These are phyloP conservation scores for Bradypus variegatus DNA, from an alignment of 2,797 vertebrate species.

Conservation along the genomic window DNA sequence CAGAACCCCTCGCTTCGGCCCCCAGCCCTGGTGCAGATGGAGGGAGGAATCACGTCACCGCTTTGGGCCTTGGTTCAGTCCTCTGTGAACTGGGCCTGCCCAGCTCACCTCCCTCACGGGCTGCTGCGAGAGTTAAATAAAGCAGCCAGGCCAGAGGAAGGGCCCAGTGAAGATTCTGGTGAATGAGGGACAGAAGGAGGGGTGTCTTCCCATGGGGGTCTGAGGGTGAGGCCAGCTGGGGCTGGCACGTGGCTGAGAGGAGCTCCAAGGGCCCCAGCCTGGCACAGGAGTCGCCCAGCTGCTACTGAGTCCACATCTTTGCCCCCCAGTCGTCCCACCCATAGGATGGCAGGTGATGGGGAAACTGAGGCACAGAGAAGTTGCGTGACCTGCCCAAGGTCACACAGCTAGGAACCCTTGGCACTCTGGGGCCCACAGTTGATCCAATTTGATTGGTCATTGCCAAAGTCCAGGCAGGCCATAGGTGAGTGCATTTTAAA, in stretches of 20 bases:
- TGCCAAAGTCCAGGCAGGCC: not conserved
- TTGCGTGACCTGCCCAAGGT: not conserved
- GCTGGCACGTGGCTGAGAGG: not conserved
- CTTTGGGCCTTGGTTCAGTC: not conserved
- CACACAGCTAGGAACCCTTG: not conserved
- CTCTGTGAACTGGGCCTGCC: not conserved
- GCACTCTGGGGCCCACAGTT: too few species aligned
- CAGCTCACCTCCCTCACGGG: fast-evolving
- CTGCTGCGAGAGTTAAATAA: not conserved
- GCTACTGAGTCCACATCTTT: not conserved
- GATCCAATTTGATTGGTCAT: not conserved
- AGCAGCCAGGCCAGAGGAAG: not conserved
- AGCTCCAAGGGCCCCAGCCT: not conserved
- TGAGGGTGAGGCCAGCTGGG: not conserved
- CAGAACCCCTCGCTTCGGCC: not conserved
- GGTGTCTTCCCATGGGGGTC: fast-evolving
- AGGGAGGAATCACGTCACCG: not conserved
- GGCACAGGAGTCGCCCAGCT: not conserved
- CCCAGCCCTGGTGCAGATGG: not conserved
- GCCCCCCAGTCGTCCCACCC: not conserved
- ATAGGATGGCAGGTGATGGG: too few species aligned
- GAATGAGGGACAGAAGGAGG: not conserved
- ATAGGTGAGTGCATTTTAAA: not conserved
- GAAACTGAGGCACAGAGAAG: not conserved
- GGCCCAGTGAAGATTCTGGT: not conserved